Evolutionary conservation across 2,888 invertebrate species (phyloP).

Genomic region (Cephus sareptanus): DNA sequence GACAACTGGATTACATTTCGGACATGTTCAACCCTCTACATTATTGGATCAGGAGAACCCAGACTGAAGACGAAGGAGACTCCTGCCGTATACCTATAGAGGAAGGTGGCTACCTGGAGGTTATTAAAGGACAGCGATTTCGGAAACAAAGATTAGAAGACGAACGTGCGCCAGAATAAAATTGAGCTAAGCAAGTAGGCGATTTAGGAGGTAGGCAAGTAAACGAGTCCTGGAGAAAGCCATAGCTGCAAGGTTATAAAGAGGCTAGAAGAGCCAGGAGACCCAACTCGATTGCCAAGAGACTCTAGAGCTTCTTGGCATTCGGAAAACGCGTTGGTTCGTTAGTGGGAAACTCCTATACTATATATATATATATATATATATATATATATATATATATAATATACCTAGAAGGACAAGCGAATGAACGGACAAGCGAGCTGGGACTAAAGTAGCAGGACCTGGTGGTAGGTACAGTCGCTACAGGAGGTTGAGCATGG

Average conservation of each 20-base stretch:
- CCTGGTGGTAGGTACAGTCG: not conserved
- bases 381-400: not conserved
- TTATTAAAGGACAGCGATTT: not conserved
- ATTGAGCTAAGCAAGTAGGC: not conserved
- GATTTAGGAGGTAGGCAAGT: no score
- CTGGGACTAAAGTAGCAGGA: not conserved
- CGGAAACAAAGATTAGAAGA: not conserved
- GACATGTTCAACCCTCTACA: not conserved
- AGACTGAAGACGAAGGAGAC: not conserved
- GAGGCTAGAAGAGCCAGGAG: not conserved
- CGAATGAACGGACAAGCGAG: not conserved
- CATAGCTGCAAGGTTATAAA: not conserved
- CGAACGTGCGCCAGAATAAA: not conserved
- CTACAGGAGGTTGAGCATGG: not conserved
- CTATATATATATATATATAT: slow-evolving; percentile 14
- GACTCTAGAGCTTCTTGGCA: slow-evolving; percentile 41
- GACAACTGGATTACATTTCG: slow-evolving; percentile 27
- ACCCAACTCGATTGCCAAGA: not conserved
- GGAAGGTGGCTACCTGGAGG: not conserved
- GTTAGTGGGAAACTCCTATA: slow-evolving; percentile 37
- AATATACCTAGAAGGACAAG: not conserved
- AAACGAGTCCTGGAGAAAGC: no score
- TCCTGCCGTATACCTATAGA: not conserved
- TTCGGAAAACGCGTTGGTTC: slow-evolving; percentile 54
- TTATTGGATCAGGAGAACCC: slow-evolving; percentile 16